These are phyloP conservation scores for Sylvietta virens DNA, from an alignment of 2,113 vertebrate genomes.

Conservation along the genomic window DNA sequence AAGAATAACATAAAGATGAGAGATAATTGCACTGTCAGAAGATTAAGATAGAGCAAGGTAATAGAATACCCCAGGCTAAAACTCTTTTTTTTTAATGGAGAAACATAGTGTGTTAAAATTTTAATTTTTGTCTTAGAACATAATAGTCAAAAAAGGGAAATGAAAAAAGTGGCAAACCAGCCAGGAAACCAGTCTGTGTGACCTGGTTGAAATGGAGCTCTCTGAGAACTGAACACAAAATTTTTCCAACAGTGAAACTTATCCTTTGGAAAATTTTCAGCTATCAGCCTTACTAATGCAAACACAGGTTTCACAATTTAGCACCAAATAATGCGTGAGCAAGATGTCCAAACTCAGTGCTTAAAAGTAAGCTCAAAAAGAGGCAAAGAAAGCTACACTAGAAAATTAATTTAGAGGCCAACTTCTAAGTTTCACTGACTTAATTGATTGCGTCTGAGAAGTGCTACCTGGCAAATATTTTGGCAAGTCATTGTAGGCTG, in stretches of 20 bases:
- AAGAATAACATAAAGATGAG: neutral
- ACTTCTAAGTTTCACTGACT: neutral
- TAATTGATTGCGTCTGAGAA: neutral
- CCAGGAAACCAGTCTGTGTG: neutral
- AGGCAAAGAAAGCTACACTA: neutral
- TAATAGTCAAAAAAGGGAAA: neutral
- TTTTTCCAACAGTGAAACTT: neutral
- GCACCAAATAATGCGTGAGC: neutral
- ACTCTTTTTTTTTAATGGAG: neutral
- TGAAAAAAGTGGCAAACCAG: neutral
- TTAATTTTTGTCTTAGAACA: neutral
- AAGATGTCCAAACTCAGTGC: neutral
- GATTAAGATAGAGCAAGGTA: neutral
- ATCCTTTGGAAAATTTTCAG: neutral
- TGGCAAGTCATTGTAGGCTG: neutral
- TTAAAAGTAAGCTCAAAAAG: neutral
- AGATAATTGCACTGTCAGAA: constrained; percentile 36
- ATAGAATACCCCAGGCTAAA: neutral
- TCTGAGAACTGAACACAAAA: neutral
- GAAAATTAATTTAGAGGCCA: neutral
- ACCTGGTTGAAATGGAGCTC: neutral
- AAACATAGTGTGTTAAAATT: neutral
- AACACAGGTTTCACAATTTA: neutral
- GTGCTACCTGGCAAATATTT: neutral
- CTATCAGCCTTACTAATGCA: neutral